Evolutionary conservation across 2,888 invertebrate genomes (phyloP), one percentile per base, ranked within the genome.

Genomic region (Nephrotoma guestfalica): DNA sequence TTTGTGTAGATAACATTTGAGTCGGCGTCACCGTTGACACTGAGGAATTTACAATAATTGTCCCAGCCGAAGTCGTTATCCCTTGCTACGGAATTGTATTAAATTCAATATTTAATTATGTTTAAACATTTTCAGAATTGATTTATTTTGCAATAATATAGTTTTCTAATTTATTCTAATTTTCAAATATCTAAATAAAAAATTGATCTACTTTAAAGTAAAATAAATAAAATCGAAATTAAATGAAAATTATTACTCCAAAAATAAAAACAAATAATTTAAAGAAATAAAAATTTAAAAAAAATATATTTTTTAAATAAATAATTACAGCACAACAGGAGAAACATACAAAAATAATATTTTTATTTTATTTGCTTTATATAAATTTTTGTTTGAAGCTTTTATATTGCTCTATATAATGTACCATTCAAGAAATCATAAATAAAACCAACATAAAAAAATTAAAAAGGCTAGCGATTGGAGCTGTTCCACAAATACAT

Each of bases 31-130:
- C 89, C 51, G 88, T 87, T 86, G 91, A 90, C 87, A 91, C 91
- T 87, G 91, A 91, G 41, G 87, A 91, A 89, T 91, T 91, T 45
- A 91, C 91, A 88, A 92, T 90, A 87, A 92, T 91, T 89, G 51
- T 51, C 4, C 89, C 91, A 86, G 90, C 88, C 57, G 91, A 90
- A 86, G 89, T 90, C 87, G 91, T 89, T 89, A 91, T 89, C 41
- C 88, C 87, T 87, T 87, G 86, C 84, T 87, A 86, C n/a, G 41
- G 30, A 43, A 43, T 85, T 41, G 6, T 85, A 42, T 85, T 43
- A 41, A 42, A 85, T 42, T 43, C 11, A 45, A 43, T 42, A 41
- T 41, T 42, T 85, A 43, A 45, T 43, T 84, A 41, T 41, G 11
- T 84, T 84, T 85, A n/a, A 41, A n/a, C 13, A 85, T 42, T 40